phyloP scores from a whole-genome alignment of 2,888 invertebrate species.

The Bombyx huttoni region DNA sequence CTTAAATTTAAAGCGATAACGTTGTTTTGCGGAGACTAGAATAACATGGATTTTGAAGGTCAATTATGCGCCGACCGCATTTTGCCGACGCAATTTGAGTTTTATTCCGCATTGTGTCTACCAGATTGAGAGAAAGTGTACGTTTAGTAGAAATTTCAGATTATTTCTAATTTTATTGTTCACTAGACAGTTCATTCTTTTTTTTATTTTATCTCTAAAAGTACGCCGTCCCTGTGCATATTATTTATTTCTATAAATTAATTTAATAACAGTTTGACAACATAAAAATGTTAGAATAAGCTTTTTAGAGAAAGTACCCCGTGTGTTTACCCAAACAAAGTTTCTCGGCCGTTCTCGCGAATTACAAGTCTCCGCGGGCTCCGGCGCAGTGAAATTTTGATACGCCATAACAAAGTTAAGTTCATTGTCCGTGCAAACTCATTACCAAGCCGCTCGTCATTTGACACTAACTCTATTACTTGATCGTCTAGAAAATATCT shows the following conservation, averaged over 20 bases:
- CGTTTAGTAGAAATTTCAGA: too few species aligned
- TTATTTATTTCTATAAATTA: too few species aligned
- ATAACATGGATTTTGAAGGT: not conserved
- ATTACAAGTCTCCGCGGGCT: conserved; percentile 11
- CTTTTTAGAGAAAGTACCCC: conserved; percentile 31
- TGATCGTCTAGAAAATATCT: too few species aligned
- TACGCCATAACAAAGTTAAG: conserved; percentile 15
- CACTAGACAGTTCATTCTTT: too few species aligned
- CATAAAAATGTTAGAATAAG: conserved; percentile 3
- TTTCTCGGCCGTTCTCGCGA: conserved; percentile 16
- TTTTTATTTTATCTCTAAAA: too few species aligned
- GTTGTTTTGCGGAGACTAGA: not conserved
- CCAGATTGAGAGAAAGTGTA: too few species aligned
- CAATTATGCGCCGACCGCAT: not conserved
- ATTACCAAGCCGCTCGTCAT: not conserved
- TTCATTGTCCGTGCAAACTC: conserved; percentile 15
- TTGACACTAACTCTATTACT: not conserved
- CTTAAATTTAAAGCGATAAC: not conserved
- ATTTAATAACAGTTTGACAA: not conserved
- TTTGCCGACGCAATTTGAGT: not conserved
- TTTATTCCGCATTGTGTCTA: not conserved
- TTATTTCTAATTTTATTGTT: too few species aligned
- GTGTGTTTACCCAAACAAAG: conserved; percentile 25
- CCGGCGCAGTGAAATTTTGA: conserved; percentile 24
- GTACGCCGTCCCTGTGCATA: too few species aligned